These are phyloP conservation scores for Cheirogaleus medius DNA, from an alignment of 2,113 vertebrate species.

Conservation along the genomic window DNA sequence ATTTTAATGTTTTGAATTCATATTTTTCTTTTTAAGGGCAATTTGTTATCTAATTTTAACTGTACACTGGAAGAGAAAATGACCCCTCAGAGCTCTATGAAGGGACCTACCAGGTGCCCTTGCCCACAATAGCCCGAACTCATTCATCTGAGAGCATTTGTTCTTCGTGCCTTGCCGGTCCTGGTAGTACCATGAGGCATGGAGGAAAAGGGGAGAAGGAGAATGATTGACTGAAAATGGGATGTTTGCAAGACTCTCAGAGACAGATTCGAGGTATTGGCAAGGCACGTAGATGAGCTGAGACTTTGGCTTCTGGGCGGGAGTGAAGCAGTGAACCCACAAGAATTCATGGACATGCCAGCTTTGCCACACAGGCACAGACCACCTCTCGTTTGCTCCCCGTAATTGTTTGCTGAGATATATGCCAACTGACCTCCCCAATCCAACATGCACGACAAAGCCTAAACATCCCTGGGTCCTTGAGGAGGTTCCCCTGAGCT, in stretches of 20 bases:
- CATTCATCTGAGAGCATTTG: background rate
- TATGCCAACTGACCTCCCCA: background rate
- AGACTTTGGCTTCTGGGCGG: background rate
- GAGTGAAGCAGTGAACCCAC: background rate
- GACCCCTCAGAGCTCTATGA: accelerated
- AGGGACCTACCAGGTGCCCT: too few species aligned
- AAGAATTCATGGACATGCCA: background rate
- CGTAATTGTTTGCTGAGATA: background rate
- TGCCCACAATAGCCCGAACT: background rate
- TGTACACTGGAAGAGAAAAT: background rate
- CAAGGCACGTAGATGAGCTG: background rate
- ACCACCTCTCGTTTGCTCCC: background rate
- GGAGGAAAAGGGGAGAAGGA: background rate
- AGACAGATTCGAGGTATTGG: background rate
- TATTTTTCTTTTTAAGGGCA: background rate
- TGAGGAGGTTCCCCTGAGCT: background rate
- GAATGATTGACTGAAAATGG: background rate
- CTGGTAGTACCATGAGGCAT: accelerated
- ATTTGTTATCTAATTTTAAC: background rate
- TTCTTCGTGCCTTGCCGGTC: background rate
- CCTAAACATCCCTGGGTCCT: background rate
- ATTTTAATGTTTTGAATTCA: background rate
- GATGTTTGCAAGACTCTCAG: background rate
- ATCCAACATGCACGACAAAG: background rate
- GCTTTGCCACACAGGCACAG: background rate